These are phyloP conservation scores for Hycleus phaleratus DNA, from an alignment of 1,140 invertebrate genomes.

Conservation along the genomic window DNA sequence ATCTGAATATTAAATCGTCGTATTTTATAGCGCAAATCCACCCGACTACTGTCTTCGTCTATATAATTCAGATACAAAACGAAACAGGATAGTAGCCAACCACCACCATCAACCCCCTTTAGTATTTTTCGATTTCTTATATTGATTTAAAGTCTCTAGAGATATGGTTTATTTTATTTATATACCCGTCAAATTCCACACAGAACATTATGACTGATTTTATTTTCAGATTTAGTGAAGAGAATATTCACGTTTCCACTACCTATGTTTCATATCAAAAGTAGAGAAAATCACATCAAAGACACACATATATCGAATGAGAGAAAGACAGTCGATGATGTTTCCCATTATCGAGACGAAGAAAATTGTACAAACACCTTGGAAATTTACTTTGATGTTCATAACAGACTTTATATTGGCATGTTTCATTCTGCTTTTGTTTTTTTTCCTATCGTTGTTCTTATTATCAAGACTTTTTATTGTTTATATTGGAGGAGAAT, in stretches of 20 bases:
- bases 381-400: conserved; percentile 15
- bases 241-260: conserved; percentile 23
- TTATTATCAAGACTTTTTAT: too few species aligned
- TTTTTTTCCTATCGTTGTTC: too few species aligned
- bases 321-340: neutral
- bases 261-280: conserved; percentile 23
- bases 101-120: neutral
- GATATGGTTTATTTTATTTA: conserved; percentile 9
- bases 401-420: conserved; percentile 4
- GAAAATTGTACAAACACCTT: conserved; percentile 7
- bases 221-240: neutral
- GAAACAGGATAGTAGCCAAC: too few species aligned
- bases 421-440: too few species aligned
- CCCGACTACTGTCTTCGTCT: too few species aligned
- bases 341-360: neutral
- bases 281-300: conserved; percentile 22
- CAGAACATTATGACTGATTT: too few species aligned
- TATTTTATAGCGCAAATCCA: neutral
- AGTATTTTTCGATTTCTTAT: conserved; percentile 13
- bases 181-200: conserved; percentile 3
- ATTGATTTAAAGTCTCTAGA: conserved; percentile 12
- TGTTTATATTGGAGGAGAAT: too few species aligned
- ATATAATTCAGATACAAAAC: too few species aligned
- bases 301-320: too few species aligned
- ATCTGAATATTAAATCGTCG: neutral